A percentile compares a stretch with the other conserved stretches of the same genome.
These are phyloP conservation scores for Onchidella celtica DNA, from an alignment of 2,888 invertebrate genomes.

Conservation along the genomic window DNA sequence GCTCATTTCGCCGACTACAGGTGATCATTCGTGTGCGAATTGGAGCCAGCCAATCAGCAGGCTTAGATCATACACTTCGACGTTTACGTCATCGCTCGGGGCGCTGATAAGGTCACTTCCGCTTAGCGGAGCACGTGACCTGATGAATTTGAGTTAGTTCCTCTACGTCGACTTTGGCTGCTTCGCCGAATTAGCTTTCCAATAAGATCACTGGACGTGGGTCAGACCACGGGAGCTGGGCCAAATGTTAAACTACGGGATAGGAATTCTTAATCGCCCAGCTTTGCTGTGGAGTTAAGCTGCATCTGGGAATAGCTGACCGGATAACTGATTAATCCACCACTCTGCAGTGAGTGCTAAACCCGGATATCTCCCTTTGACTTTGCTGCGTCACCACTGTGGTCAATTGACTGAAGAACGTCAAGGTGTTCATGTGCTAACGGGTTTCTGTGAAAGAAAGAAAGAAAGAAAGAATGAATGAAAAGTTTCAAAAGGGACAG, in stretches of 20 bases:
- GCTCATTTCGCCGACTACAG: slow-evolving; percentile 31
- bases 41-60: slow-evolving; percentile 30
- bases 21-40: slow-evolving; percentile 33
- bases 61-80: slow-evolving; percentile 23
- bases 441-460: too few species aligned
- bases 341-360: too few species aligned
- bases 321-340: too few species aligned
- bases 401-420: too few species aligned
- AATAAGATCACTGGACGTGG: slow-evolving; percentile 8
- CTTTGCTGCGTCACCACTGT: too few species aligned
- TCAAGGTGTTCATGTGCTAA: too few species aligned
- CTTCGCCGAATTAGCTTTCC: slow-evolving; percentile 25
- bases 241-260: not conserved
- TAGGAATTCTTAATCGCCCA: not conserved
- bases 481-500: too few species aligned
- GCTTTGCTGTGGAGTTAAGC: too few species aligned
- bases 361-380: too few species aligned
- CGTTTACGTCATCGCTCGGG: slow-evolving; percentile 35
- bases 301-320: too few species aligned
- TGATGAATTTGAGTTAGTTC: slow-evolving; percentile 36
- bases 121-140: slow-evolving; percentile 40
- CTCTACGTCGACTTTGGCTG: not conserved
- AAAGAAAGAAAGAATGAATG: too few species aligned
- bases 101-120: slow-evolving; percentile 44
- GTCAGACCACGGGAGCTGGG: not conserved